phyloP scores from a whole-genome alignment of 2,113 vertebrate genomes.

The Globicephala melas region DNA sequence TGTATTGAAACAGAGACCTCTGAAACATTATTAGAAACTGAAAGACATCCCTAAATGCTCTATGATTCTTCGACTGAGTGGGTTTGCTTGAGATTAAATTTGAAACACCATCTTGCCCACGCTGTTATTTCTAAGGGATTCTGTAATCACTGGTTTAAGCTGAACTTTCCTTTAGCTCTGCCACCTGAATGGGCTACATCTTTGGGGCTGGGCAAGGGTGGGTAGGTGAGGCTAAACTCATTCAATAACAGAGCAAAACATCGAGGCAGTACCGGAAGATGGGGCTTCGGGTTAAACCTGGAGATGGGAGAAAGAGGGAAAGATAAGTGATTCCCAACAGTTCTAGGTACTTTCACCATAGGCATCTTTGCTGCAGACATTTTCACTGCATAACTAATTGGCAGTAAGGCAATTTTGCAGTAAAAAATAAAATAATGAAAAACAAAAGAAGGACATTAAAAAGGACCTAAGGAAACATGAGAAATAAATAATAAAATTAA shows the following conservation, averaged over 20 bases:
- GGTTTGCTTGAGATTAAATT: background rate
- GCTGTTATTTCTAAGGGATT: background rate
- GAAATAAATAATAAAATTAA: background rate
- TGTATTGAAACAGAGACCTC: background rate
- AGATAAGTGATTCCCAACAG: background rate
- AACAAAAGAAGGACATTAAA: background rate
- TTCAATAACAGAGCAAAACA: background rate
- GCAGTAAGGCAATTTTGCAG: background rate
- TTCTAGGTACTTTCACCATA: background rate
- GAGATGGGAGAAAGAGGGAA: background rate
- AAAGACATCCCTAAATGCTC: background rate
- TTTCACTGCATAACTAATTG: background rate
- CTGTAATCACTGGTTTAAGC: background rate
- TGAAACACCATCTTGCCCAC: background rate
- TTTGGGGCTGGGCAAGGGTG: too few species aligned
- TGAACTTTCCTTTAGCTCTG: background rate
- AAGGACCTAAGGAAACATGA: background rate
- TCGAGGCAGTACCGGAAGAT: rapidly evolving
- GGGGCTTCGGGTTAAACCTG: background rate
- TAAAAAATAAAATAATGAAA: background rate
- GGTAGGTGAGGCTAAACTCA: background rate
- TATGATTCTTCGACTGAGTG: background rate
- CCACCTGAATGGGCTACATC: background rate
- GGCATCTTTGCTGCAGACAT: background rate
- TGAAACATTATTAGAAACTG: background rate